phyloP scores from a whole-genome alignment of 2,113 vertebrate genomes.

The Aspidoscelis tigris region DNA sequence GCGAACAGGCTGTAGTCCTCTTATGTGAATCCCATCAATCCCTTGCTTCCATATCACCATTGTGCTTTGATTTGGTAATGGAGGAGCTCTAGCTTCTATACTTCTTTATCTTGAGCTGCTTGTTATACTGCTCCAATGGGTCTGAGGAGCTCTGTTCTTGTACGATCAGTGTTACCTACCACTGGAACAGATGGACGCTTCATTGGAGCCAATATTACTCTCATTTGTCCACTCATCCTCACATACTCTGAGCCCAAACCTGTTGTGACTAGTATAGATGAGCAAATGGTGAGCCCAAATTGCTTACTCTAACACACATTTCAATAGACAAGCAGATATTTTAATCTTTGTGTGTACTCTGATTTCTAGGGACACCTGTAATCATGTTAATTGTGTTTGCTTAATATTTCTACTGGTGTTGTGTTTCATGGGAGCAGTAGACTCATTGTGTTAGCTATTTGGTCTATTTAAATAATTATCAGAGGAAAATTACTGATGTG shows the following conservation, averaged over 20 bases:
- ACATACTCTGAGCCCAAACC: not conserved
- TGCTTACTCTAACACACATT: too few relatives aligned
- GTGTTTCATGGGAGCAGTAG: too few relatives aligned
- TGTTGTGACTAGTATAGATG: not conserved
- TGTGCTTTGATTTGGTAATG: not conserved
- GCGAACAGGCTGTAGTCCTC: not conserved
- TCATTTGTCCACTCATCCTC: not conserved
- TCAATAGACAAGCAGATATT: too few relatives aligned
- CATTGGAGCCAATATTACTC: not conserved
- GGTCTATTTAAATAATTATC: too few relatives aligned
- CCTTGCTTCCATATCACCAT: not conserved
- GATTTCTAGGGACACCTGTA: too few relatives aligned
- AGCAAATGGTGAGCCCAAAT: not conserved
- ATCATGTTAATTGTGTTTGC: too few relatives aligned
- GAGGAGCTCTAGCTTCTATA: not conserved
- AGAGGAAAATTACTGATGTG: too few relatives aligned
- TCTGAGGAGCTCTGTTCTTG: not conserved
- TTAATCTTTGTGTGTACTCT: too few relatives aligned
- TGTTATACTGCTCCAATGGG: not conserved
- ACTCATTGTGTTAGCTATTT: too few relatives aligned
- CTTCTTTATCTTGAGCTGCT: not conserved
- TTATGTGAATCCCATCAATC: not conserved
- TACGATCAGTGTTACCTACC: not conserved
- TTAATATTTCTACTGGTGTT: too few relatives aligned
- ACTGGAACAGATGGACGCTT: not conserved